phyloP scores from a whole-genome alignment of 2,797 vertebrate species.

The Picus viridis region DNA sequence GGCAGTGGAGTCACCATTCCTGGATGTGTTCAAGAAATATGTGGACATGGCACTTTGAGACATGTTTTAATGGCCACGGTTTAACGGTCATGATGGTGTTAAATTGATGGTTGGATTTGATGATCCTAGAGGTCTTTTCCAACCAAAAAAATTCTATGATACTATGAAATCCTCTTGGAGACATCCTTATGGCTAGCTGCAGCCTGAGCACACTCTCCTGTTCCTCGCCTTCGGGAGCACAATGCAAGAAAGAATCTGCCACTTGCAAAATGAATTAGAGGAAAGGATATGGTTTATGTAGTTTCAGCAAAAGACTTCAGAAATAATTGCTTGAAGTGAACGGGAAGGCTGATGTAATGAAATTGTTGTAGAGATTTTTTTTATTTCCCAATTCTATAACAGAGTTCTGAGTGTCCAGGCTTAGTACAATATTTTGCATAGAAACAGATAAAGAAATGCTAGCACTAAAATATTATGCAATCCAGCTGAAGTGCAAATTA shows the following conservation, averaged over 20 bases:
- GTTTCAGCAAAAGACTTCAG: background rate
- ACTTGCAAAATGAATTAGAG: background rate
- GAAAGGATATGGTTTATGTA: background rate
- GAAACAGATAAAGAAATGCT: background rate
- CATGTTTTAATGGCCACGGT: too few species aligned
- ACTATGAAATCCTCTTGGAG: background rate
- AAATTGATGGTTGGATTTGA: too few species aligned
- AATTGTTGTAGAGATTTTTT: background rate
- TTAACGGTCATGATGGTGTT: too few species aligned
- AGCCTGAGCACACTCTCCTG: background rate
- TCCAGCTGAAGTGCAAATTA: background rate
- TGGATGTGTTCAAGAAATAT: too few species aligned
- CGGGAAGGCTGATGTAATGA: background rate
- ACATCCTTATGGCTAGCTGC: background rate
- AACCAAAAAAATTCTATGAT: too few species aligned
- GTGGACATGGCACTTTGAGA: too few species aligned
- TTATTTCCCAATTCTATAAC: background rate
- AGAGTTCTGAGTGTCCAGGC: background rate
- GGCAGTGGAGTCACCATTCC: too few species aligned
- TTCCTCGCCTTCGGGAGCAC: background rate
- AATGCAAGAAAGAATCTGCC: background rate
- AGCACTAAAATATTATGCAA: background rate
- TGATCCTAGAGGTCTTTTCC: too few species aligned
- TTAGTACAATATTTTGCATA: background rate
- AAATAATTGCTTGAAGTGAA: conserved; percentile 1